A percentile compares a stretch with the other conserved stretches of the same genome.
Conservation (phyloP, 2,797 vertebrate species). For the Cyprinodon diabolis region DNA sequence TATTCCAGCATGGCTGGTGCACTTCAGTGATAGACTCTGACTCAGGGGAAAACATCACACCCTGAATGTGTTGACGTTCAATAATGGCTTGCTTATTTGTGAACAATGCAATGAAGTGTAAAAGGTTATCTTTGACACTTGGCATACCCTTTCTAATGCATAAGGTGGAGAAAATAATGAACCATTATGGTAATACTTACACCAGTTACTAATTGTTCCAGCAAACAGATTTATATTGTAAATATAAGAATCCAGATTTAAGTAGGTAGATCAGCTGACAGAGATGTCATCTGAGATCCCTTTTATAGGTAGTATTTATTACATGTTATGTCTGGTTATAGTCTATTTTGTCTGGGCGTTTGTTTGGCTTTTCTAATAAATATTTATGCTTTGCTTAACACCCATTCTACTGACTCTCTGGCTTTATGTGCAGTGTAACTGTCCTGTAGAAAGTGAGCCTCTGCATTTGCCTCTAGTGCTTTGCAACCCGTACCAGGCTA, state of each 20-base stretch:
- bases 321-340: too few relatives aligned
- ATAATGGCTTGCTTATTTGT: neutral
- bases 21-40: slow-evolving; percentile 26
- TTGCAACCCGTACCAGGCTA: too few relatives aligned
- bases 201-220: neutral
- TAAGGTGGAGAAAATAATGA: slow-evolving; percentile 1
- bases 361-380: neutral
- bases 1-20: slow-evolving; percentile 22
- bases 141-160: neutral
- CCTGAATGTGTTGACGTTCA: slow-evolving; percentile 4
- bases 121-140: neutral
- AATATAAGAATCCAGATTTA: neutral
- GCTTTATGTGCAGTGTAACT: too few relatives aligned
- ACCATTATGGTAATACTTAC: neutral
- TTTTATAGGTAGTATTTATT: too few relatives aligned
- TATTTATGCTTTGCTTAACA: neutral
- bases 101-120: slow-evolving; percentile 1
- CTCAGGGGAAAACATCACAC: slow-evolving; percentile 3
- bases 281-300: too few relatives aligned
- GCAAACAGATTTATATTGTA: neutral
- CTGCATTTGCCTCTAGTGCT: too few relatives aligned
- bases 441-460: too few relatives aligned
- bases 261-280: neutral
- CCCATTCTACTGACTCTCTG: neutral
- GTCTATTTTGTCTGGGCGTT: neutral